Base-by-base conservation (phyloP, 2,797 vertebrate species). In the Oreochromis grahami region DNA sequence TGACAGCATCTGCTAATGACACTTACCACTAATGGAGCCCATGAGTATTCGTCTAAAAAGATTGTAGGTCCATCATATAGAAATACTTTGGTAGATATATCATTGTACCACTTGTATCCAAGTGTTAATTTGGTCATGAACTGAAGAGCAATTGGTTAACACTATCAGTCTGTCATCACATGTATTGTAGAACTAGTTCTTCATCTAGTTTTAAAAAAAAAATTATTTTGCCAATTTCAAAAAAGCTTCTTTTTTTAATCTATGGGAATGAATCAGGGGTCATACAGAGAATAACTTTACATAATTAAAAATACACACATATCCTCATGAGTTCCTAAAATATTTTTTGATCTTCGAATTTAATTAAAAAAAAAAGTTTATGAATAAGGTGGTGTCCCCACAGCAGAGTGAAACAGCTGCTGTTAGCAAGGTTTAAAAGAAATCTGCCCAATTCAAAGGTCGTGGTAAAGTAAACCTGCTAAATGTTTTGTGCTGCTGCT, bases 81-180 rank as follows among this genome's bases (percentile, higher is more conserved):
- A 63, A 84, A 85, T 80, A 84, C 52, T 14, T 72, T 13, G 8
- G 55, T 53, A 48, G 86, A 81, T 80, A 85, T 79, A 81, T 68
- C 34, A 26, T 13, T 32, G 80, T 85, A 70, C 79, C 3, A 79
- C 76, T 58, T 45, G 19, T 65, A 63, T 48, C 19, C 77, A 65
- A 34, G 87, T 78, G 84, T 89, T 91, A 84, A 91, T 90, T 83
- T 21, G 58, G 83, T 85, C 60, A n/a, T 21, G 76, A 83, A 48
- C 2, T 56, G 74, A 79, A 83, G 60, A 74, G 83, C 32, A 50
- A 50, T 45, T 85, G 83, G 87, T 83, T 74, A 45, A 85, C 81
- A 76, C 82, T 72, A 38, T 58, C 55, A 41, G 81, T 91, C 88
- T 83, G 78, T 94, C 89, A 87, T 87, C 90, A 87, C 84, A 60